Evolutionary conservation across 2,797 vertebrate species (phyloP).

Genomic region (Clarias fuscus): DNA sequence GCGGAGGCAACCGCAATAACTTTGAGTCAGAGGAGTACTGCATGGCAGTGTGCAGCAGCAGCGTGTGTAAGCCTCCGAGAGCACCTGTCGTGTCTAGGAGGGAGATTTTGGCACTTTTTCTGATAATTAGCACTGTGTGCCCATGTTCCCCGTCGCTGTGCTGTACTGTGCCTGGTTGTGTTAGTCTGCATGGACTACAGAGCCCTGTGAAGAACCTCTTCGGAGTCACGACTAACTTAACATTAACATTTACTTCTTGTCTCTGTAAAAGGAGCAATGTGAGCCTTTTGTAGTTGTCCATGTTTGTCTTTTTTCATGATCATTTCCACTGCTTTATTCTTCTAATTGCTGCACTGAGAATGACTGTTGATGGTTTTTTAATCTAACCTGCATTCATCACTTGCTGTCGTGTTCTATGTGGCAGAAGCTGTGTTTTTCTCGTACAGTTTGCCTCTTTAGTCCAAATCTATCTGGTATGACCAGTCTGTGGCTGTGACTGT

Average conservation of each 20-base stretch:
- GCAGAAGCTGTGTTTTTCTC: not conserved
- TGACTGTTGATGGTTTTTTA: constrained; percentile 4
- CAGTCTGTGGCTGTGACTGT: constrained; percentile 41
- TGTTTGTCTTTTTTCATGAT: not conserved
- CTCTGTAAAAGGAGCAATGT: not conserved
- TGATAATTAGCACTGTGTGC: constrained; percentile 23
- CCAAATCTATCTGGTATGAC: constrained; percentile 43
- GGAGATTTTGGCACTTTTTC: constrained; percentile 13
- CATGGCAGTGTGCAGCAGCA: constrained; percentile 93
- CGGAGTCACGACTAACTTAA: constrained; percentile 21
- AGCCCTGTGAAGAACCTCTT: constrained; percentile 28
- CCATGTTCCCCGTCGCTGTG: constrained; percentile 27
- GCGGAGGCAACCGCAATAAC: constrained; percentile 99
- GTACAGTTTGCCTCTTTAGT: constrained; percentile 1
- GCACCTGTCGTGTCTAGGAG: constrained; percentile 55
- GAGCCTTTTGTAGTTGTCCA: constrained; percentile 15
- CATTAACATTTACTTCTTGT: constrained; percentile 20
- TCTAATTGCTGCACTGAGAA: constrained; percentile 17
- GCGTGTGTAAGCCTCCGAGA: constrained; percentile 83
- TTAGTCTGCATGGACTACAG: constrained; percentile 51
- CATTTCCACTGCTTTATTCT: constrained; percentile 5
- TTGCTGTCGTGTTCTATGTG: constrained; percentile 34
- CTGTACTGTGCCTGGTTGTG: constrained; percentile 53
- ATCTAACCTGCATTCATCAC: constrained; percentile 15
- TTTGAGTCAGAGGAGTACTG: constrained; percentile 99